Evolutionary conservation across 2,113 vertebrate species (phyloP).

Genomic region (Sus scrofa): DNA sequence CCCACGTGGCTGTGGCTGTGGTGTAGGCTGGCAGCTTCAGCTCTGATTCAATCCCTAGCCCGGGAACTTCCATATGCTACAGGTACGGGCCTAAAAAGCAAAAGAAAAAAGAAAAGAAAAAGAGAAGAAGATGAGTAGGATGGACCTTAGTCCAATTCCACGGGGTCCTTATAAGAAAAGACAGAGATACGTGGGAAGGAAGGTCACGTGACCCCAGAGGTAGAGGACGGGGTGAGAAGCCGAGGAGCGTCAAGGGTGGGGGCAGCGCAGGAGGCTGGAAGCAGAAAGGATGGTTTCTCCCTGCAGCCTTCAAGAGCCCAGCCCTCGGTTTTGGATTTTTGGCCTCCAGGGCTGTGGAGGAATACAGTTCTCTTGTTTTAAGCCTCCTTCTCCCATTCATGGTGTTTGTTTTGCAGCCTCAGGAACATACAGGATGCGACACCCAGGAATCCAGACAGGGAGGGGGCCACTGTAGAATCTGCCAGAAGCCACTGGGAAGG

Average conservation of each 20-base stretch:
- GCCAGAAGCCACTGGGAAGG: background rate
- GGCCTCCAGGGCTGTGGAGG: background rate
- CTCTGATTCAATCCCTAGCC: too few relatives aligned
- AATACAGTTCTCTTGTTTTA: background rate
- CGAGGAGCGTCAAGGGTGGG: too few relatives aligned
- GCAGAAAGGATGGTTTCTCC: background rate
- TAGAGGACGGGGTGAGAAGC: background rate
- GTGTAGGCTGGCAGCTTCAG: too few relatives aligned
- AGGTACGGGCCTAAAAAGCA: too few relatives aligned
- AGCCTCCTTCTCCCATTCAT: too few relatives aligned
- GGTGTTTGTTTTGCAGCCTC: background rate
- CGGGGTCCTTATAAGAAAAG: background rate
- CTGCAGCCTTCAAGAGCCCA: background rate
- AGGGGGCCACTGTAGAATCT: too few relatives aligned
- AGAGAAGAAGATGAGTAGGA: too few relatives aligned
- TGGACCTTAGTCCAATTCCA: background rate
- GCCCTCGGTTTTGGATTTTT: background rate
- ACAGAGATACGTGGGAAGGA: background rate
- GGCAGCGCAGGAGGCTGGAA: fast-evolving
- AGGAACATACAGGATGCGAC: too few relatives aligned
- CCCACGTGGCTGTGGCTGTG: too few relatives aligned
- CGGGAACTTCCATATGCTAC: too few relatives aligned
- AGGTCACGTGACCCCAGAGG: background rate
- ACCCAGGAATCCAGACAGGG: background rate
- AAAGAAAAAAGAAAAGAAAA: too few relatives aligned